Percentiles rank a stretch among this genome's conserved stretches.
phyloP scores from a whole-genome alignment of 2,113 vertebrate genomes.

The Microtus pennsylvanicus region DNA sequence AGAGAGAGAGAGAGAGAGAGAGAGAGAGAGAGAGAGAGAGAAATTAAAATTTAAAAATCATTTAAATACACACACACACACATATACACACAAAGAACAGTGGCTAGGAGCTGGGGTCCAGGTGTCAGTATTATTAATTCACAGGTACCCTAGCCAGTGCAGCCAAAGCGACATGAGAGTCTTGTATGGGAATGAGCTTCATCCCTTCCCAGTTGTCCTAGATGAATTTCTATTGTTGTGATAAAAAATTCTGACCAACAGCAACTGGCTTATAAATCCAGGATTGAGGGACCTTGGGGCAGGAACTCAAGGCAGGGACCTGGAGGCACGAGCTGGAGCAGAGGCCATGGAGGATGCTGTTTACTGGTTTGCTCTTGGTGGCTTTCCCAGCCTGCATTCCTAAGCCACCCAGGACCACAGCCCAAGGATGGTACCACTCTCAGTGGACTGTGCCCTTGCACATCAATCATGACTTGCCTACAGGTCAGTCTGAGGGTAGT shows the following conservation, averaged over 20 bases:
- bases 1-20: not conserved
- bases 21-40: not conserved
- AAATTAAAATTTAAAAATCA: not conserved
- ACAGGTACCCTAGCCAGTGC: not conserved
- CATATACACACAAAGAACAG: not conserved
- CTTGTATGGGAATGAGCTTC: rapidly evolving
- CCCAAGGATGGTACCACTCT: not conserved
- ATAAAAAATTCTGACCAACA: not conserved
- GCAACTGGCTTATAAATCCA: not conserved
- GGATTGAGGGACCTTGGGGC: not conserved
- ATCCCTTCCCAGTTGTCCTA: not conserved
- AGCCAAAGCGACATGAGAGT: not conserved
- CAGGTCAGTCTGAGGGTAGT: not conserved
- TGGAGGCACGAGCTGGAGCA: not conserved
- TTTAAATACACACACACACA: not conserved
- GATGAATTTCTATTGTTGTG: not conserved
- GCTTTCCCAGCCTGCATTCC: not conserved
- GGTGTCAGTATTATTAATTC: not conserved
- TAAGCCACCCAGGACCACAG: not conserved
- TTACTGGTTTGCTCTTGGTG: not conserved
- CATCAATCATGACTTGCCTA: not conserved
- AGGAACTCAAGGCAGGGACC: not conserved
- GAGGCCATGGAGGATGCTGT: not conserved
- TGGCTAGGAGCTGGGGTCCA: not conserved
- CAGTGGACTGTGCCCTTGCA: not conserved